Percentiles rank a stretch among this genome's conserved stretches.
phyloP scores from a whole-genome alignment of 1,140 invertebrate species.

The Meloidogyne exigua region DNA sequence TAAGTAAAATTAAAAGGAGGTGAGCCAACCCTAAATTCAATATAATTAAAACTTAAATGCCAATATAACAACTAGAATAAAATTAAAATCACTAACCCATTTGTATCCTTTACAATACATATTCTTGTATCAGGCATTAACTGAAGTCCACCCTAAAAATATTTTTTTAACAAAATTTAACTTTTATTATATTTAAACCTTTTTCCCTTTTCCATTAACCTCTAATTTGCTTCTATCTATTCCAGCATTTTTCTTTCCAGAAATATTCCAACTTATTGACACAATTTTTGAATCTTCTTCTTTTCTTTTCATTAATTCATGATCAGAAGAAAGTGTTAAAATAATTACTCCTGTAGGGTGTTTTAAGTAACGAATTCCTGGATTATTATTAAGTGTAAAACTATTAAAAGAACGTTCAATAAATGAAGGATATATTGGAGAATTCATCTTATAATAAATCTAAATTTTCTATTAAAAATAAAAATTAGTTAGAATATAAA shows the following conservation, averaged over 20 bases:
- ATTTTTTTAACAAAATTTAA: not conserved
- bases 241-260: conserved; percentile 29
- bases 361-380: conserved; percentile 41
- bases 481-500: not conserved
- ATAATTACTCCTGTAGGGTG: conserved; percentile 46
- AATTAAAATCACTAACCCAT: conserved; percentile 28
- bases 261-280: conserved; percentile 31
- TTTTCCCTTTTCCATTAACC: conserved; percentile 33
- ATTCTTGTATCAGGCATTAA: conserved; percentile 33
- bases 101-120: conserved; percentile 31
- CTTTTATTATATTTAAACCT: conserved; percentile 1
- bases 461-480: not conserved
- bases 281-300: not conserved
- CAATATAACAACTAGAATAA: no score
- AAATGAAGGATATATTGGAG: conserved; percentile 24
- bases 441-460: not conserved
- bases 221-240: conserved; percentile 36
- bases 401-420: conserved; percentile 30
- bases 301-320: conserved; percentile 22
- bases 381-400: conserved; percentile 22
- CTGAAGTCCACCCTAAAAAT: conserved; percentile 28
- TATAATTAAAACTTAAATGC: no score
- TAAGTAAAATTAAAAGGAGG: no score
- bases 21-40: no score
- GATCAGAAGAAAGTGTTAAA: conserved; percentile 25